Conservation (phyloP, 2,888 invertebrate species). For the Drosophila mulleri region DNA sequence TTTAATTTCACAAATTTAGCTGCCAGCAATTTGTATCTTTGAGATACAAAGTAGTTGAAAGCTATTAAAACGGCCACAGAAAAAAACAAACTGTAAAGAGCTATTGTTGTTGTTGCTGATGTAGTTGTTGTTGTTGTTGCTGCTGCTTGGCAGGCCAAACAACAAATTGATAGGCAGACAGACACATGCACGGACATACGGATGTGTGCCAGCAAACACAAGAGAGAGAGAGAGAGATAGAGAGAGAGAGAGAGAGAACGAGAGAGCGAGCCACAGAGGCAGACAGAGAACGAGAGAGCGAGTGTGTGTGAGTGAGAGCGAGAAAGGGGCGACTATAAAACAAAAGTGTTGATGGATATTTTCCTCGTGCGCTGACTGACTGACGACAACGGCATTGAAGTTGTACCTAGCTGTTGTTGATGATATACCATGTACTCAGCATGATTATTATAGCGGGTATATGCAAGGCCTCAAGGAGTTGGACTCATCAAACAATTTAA, state of each 20-base stretch:
- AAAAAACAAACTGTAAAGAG: slow-evolving; percentile 72
- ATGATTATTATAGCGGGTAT: not conserved
- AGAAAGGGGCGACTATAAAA: slow-evolving; percentile 64
- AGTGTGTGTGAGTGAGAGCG: slow-evolving; percentile 1
- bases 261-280: slow-evolving; percentile 2
- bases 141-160: slow-evolving; percentile 62
- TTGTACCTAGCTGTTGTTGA: slow-evolving; percentile 42
- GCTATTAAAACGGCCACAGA: slow-evolving; percentile 75
- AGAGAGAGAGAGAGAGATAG: slow-evolving; percentile 13
- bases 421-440: slow-evolving; percentile 34
- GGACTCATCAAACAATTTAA: too few species aligned
- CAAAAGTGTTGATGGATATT: slow-evolving; percentile 81
- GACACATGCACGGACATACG: slow-evolving; percentile 64
- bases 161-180: slow-evolving; percentile 73
- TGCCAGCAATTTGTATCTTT: slow-evolving; percentile 70
- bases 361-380: slow-evolving; percentile 75
- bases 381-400: slow-evolving; percentile 71
- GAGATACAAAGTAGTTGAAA: slow-evolving; percentile 75
- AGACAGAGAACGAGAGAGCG: not conserved
- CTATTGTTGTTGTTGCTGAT: slow-evolving; percentile 36
- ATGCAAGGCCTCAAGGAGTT: not conserved
- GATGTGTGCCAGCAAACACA: slow-evolving; percentile 77
- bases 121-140: slow-evolving; percentile 27
- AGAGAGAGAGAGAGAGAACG: not conserved
- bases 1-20: slow-evolving; percentile 71